Percentiles rank a stretch among this genome's conserved stretches.
phyloP scores from a whole-genome alignment of 2,888 invertebrate species.

The Agrilus biguttatus region DNA sequence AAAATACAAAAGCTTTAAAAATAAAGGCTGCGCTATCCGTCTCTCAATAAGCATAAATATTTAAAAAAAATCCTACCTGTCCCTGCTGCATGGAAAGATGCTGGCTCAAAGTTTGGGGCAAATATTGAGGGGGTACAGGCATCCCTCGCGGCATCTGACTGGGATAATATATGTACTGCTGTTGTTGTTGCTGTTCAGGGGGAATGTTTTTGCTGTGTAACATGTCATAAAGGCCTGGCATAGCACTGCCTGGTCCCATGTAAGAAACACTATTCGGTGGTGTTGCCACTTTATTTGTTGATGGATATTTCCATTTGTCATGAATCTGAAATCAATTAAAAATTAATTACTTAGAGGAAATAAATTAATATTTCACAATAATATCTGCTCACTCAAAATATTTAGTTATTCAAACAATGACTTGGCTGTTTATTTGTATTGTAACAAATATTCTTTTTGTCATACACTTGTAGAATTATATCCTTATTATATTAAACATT shows the following conservation, averaged over 20 bases:
- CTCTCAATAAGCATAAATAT: no score
- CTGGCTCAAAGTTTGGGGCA: conserved; percentile 26
- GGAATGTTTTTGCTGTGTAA: conserved; percentile 38
- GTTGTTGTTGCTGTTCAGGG: conserved; percentile 35
- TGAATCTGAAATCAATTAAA: conserved; percentile 44
- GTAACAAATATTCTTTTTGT: no score
- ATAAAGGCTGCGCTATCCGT: no score
- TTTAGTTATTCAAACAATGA: no score
- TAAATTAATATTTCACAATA: no score
- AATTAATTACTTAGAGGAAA: not conserved
- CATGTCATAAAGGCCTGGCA: conserved; percentile 38
- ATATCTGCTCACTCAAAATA: no score
- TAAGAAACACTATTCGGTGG: conserved; percentile 32
- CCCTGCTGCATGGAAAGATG: conserved; percentile 23
- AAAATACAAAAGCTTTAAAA: no score
- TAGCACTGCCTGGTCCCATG: conserved; percentile 36
- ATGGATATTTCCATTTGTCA: conserved; percentile 75
- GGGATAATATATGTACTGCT: conserved; percentile 48
- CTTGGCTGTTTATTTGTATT: no score
- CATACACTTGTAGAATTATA: no score
- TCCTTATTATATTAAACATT: no score
- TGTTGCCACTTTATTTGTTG: conserved; percentile 39
- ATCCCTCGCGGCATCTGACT: conserved; percentile 37
- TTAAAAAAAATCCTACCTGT: conserved; percentile 14
- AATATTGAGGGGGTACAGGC: conserved; percentile 31